Evolutionary conservation across 2,797 vertebrate species (phyloP).

Genomic region (Threskiornis aethiopicus): DNA sequence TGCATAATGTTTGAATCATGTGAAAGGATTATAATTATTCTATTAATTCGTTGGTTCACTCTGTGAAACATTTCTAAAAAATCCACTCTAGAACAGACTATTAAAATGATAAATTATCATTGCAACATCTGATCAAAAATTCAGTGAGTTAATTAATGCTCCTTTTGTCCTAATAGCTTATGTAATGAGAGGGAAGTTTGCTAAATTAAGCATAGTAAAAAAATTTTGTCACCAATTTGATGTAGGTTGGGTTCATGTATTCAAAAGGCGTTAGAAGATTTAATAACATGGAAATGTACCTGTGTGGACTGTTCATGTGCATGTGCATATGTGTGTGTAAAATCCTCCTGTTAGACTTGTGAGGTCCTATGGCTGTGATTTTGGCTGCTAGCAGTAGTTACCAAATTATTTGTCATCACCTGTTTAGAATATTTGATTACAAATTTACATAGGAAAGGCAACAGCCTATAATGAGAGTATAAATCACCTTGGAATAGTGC

Average conservation of each 20-base stretch:
- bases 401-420: conserved; percentile 70
- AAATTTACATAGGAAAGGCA: conserved; percentile 75
- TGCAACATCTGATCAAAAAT: conserved; percentile 67
- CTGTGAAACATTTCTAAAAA: conserved; percentile 56
- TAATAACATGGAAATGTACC: conserved; percentile 18
- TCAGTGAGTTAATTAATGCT: conserved; percentile 72
- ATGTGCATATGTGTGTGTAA: not conserved
- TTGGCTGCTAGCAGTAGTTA: conserved; percentile 41
- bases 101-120: conserved; percentile 70
- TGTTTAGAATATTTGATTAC: conserved; percentile 79
- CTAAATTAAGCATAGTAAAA: conserved; percentile 63
- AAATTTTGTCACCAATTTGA: conserved; percentile 15
- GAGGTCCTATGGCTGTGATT: conserved; percentile 27
- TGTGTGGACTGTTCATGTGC: not conserved
- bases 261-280: not conserved
- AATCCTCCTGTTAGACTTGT: conserved; percentile 42
- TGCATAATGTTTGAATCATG: conserved; percentile 36
- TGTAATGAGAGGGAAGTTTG: conserved; percentile 54
- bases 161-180: conserved; percentile 64
- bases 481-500: conserved; percentile 69
- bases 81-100: conserved; percentile 28
- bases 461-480: conserved; percentile 67
- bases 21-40: conserved; percentile 41
- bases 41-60: conserved; percentile 59
- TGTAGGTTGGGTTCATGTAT: not conserved